Evolutionary conservation across 1,140 invertebrate genomes (phyloP).

Genomic region (Zaprionus camerounensis): DNA sequence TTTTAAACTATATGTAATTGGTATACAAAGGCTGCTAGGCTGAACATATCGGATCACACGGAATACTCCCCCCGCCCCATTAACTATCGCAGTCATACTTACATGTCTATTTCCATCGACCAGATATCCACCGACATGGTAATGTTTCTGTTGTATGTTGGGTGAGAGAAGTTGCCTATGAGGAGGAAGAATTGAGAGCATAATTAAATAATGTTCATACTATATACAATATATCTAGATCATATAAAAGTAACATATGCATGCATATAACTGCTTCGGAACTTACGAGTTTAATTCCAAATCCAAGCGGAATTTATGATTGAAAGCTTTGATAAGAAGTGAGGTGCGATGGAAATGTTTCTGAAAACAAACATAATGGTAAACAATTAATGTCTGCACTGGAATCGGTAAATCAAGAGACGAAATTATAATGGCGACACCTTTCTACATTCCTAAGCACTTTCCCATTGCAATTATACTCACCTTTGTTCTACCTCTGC

Average conservation of each 20-base stretch:
- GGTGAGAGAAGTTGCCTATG: conserved; percentile 91
- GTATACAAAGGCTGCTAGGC: conserved; percentile 7
- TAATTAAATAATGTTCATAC: no score
- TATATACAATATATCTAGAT: no score
- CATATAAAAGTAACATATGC: background rate
- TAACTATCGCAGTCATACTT: conserved; percentile 40
- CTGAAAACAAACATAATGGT: conserved; percentile 86
- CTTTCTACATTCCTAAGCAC: no score
- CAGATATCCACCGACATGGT: conserved; percentile 87
- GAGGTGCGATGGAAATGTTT: conserved; percentile 97
- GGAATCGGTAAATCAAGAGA: no score
- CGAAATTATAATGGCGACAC: no score
- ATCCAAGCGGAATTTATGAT: conserved; percentile 97
- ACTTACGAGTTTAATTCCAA: conserved; percentile 98
- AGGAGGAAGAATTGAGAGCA: background rate
- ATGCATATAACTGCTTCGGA: background rate
- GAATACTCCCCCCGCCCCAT: background rate
- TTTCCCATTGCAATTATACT: background rate
- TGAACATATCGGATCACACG: background rate
- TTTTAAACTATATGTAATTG: conserved; percentile 3
- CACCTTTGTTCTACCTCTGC: conserved; percentile 81
- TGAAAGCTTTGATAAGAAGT: conserved; percentile 97
- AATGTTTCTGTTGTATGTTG: conserved; percentile 93
- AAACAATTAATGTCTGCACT: background rate
- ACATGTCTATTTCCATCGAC: conserved; percentile 84